Conservation (phyloP, 2,888 invertebrate genomes). For the Coelopa pilipes region DNA sequence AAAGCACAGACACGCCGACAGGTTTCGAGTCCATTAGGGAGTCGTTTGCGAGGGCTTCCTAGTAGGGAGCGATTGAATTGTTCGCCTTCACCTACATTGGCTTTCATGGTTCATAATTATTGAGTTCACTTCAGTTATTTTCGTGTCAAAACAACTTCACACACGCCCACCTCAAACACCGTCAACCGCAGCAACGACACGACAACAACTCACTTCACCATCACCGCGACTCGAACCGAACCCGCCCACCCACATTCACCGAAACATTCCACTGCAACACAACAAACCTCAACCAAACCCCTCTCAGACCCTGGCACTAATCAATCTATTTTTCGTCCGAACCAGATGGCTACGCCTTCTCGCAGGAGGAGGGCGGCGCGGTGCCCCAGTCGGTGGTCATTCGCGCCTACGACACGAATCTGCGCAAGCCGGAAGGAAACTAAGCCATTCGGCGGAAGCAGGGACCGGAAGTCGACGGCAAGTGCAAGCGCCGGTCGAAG, state of each 20-base stretch:
- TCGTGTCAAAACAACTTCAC: too few relatives aligned
- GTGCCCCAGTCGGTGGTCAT: conserved; percentile 95
- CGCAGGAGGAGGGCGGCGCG: conserved; percentile 98
- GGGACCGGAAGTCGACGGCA: not conserved
- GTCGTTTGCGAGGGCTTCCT: too few relatives aligned
- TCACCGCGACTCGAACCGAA: too few relatives aligned
- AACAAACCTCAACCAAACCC: not conserved
- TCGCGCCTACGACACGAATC: conserved; percentile 94
- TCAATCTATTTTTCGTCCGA: not conserved
- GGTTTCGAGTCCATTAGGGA: too few relatives aligned
- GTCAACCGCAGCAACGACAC: too few relatives aligned
- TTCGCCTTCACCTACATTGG: too few relatives aligned
- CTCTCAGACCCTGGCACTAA: not conserved
- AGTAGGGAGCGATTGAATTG: too few relatives aligned
- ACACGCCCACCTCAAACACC: too few relatives aligned
- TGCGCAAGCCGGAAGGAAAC: conserved; percentile 80
- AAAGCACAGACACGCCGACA: too few relatives aligned
- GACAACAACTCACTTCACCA: too few relatives aligned
- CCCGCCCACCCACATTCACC: not conserved
- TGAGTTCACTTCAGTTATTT: too few relatives aligned
- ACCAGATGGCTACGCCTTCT: conserved; percentile 97
- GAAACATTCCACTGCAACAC: not conserved
- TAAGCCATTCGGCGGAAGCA: conserved; percentile 40
- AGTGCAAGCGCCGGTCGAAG: not conserved
- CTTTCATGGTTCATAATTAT: too few relatives aligned